These are phyloP conservation scores for Megamerina dolium DNA, from an alignment of 2,888 invertebrate genomes.

Conservation along the genomic window DNA sequence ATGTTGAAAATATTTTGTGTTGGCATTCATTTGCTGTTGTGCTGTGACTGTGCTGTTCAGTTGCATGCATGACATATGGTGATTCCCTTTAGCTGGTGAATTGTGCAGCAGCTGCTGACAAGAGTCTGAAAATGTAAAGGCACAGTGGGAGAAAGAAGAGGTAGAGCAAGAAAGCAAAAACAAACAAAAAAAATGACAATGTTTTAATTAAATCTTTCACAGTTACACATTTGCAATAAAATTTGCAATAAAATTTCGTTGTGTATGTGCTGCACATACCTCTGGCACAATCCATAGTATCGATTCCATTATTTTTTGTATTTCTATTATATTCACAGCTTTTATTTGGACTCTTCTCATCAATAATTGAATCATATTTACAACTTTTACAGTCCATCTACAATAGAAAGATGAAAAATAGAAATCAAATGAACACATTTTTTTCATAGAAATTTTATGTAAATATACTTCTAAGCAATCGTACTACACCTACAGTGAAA, in stretches of 20 bases:
- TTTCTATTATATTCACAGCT: constrained; percentile 33
- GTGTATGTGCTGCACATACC: neutral
- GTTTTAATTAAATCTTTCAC: constrained; percentile 1
- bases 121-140: too few species aligned
- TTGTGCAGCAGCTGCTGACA: constrained; percentile 46
- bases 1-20: constrained; percentile 16
- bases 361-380: constrained; percentile 44
- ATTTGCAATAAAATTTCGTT: neutral
- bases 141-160: too few species aligned
- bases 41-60: constrained; percentile 23
- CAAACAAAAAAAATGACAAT: too few species aligned
- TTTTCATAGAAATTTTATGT: neutral
- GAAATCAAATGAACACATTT: constrained; percentile 12
- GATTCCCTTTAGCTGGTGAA: constrained; percentile 39
- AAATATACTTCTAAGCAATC: neutral
- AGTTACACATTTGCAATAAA: neutral
- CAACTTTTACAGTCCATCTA: constrained; percentile 45
- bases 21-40: constrained; percentile 10
- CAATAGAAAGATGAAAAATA: constrained; percentile 16
- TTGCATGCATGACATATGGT: constrained; percentile 31
- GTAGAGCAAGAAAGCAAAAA: neutral
- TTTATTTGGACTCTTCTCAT: constrained; percentile 38
- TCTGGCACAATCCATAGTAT: neutral
- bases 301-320: neutral
- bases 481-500: too few species aligned